Conservation (phyloP, 1,140 invertebrate species). For the Sitobion miscanthi region DNA sequence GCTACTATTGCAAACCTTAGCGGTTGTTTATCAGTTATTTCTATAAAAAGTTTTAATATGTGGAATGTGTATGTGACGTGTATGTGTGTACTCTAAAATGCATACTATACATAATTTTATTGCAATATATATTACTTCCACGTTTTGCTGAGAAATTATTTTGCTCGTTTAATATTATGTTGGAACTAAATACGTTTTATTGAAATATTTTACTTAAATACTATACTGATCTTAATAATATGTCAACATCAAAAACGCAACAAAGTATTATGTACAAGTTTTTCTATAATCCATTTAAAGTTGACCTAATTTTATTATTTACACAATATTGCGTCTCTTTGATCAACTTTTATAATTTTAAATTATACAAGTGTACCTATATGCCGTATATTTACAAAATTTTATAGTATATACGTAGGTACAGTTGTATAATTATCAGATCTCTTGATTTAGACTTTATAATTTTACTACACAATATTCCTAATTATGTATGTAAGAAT, state of each 20-base stretch:
- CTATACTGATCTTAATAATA: not conserved
- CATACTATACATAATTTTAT: not conserved
- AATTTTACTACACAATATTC: not conserved
- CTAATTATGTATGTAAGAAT: not conserved
- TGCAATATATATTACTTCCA: not conserved
- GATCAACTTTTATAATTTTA: not conserved
- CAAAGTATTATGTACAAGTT: not conserved
- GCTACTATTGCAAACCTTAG: not conserved
- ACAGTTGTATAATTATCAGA: not conserved
- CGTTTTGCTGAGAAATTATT: not conserved
- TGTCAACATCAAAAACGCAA: not conserved
- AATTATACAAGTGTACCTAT: not conserved
- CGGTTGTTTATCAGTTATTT: not conserved
- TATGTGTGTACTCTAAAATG: not conserved
- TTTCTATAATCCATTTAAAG: not conserved
- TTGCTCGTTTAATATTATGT: not conserved
- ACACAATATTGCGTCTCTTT: not conserved
- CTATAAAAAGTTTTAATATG: not conserved
- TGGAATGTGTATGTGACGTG: not conserved
- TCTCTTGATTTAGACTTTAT: not conserved
- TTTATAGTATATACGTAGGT: too few relatives aligned
- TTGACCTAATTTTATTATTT: not conserved
- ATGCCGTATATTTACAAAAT: not conserved
- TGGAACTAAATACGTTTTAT: not conserved
- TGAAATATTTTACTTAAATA: not conserved